Base-by-base conservation (phyloP, 2,113 vertebrate genomes). In the Ginglymostoma cirratum region DNA sequence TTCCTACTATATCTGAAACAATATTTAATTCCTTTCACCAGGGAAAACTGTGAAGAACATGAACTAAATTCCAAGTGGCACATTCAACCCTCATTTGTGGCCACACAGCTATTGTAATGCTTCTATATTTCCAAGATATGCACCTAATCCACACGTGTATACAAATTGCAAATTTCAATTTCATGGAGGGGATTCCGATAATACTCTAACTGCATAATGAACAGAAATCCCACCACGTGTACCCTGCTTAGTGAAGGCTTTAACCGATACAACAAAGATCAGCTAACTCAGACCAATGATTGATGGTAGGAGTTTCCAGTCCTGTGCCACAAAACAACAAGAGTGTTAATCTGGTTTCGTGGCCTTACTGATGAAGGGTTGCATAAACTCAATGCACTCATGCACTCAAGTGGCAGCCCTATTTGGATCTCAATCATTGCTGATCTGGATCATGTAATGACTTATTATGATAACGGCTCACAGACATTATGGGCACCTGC, bases 401-500 rank as follows among this genome's bases (percentile, higher is more conserved):
- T 12, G 27, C 48, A 52, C 30, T 61, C 27, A 61, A 90, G 30
- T 61, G 52, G 61, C 87, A 90, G 87, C 3, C 45, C 45, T 90
- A 52, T 30, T 90, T 65, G 1, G 87, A 61, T 48, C 21, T 89
- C 86, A 89, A n/a, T 89, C 27, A 48, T 61, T 65, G 87, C 48
- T 61, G 52, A 90, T 52, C 87, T 90, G 87, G 87, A 17, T 90
- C 3, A 14, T 8, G 55, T 86, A 38, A 42, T 42, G 61, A 5
- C 21, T 48, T 96, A 27, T 3, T 0, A 0, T 94, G 76, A 23
- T 48, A 65, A 90, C 52, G 17, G 55, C 34, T 52, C 61, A 34
- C 30, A 42, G 55, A 65, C 27, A 85, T 96, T n/a, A 2, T 17
- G 55, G 80, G 96, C 85, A 96, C 65, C 65, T 96, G 80, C 96